Conservation (phyloP, 2,113 vertebrate genomes). For the Harpagus bidentatus region DNA sequence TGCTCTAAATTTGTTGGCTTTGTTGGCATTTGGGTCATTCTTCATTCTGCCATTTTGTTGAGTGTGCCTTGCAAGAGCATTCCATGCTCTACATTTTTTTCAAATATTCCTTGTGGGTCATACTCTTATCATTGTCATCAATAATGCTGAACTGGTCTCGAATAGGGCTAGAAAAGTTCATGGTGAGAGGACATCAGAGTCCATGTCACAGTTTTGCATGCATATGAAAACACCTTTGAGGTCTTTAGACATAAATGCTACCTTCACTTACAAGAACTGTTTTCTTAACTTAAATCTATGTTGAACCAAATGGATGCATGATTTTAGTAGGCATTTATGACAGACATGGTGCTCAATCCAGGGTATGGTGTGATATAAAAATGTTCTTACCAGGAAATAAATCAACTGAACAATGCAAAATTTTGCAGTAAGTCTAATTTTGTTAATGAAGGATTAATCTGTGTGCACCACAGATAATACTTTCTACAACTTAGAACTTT, state of each 20-base stretch:
- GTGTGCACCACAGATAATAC: neutral
- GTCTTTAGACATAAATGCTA: neutral
- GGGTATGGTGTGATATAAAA: neutral
- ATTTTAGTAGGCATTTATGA: neutral
- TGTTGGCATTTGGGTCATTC: neutral
- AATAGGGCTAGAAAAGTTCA: neutral
- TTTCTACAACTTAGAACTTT: neutral
- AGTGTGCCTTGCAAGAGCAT: neutral
- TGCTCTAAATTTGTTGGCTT: neutral
- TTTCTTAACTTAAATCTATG: neutral
- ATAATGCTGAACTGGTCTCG: neutral
- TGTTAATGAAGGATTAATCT: neutral
- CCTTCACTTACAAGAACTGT: neutral
- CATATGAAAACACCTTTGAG: neutral
- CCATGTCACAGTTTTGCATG: neutral
- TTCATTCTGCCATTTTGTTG: neutral
- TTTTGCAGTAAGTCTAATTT: neutral
- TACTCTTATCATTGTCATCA: neutral
- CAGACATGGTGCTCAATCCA: rapidly evolving
- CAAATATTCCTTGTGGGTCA: neutral
- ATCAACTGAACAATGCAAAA: neutral
- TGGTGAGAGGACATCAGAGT: neutral
- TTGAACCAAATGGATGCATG: neutral
- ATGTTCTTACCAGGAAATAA: neutral
- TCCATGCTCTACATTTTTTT: neutral